A percentile compares a stretch with the other conserved stretches of the same genome.
These are phyloP conservation scores for Phrixothrix hirtus DNA, from an alignment of 2,888 invertebrate genomes.

Conservation along the genomic window DNA sequence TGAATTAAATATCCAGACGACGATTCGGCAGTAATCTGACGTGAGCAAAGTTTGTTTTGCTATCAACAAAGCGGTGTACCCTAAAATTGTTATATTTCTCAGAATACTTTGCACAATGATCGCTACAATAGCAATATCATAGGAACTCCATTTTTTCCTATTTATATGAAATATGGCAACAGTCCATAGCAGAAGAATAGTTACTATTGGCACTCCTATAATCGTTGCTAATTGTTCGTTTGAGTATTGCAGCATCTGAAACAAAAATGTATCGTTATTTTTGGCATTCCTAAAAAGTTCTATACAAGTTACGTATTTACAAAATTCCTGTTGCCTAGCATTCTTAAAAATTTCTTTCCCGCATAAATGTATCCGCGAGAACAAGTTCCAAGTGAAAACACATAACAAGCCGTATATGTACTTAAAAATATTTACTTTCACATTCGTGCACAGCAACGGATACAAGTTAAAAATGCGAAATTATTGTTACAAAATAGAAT, in stretches of 20 bases:
- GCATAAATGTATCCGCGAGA: not conserved
- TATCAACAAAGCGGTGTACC: conserved; percentile 50
- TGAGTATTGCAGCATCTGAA: conserved; percentile 48
- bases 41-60: conserved; percentile 38
- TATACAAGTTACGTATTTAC: not conserved
- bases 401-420: conserved; percentile 2
- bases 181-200: conserved; percentile 57
- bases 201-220: conserved; percentile 55
- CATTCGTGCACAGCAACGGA: conserved; percentile 17
- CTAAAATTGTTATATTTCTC: conserved; percentile 53
- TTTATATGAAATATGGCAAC: conserved; percentile 59
- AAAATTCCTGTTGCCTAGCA: not conserved
- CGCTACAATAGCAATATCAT: conserved; percentile 59
- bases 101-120: conserved; percentile 54
- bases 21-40: conserved; percentile 52
- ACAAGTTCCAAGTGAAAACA: conserved; percentile 10
- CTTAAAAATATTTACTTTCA: conserved; percentile 22
- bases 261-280: not conserved
- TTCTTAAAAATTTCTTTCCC: not conserved
- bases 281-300: not conserved
- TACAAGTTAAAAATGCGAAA: conserved; percentile 11
- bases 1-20: conserved; percentile 59
- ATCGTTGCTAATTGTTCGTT: conserved; percentile 54
- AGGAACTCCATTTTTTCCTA: conserved; percentile 58
- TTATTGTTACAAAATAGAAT: conserved; percentile 13